A percentile compares a stretch with the other conserved stretches of the same genome.
These are phyloP conservation scores for Drosophila chauvacae DNA, from an alignment of 1,140 invertebrate species.

Conservation along the genomic window DNA sequence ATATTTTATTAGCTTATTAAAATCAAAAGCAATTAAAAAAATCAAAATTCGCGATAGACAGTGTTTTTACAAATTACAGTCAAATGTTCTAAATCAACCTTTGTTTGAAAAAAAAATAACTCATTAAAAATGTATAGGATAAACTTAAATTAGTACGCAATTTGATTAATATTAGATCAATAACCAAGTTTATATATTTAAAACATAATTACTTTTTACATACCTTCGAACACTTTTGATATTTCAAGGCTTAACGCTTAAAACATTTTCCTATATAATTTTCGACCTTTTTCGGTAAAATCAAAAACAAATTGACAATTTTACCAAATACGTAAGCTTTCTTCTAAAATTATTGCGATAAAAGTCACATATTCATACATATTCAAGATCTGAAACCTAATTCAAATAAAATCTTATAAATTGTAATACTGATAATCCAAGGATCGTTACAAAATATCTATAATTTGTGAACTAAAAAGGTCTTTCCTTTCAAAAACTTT, in stretches of 20 bases:
- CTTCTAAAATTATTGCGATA: not conserved
- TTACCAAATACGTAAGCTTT: not conserved
- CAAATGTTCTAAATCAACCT: not conserved
- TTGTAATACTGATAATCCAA: not conserved
- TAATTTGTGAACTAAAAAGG: not conserved
- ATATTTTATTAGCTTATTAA: not conserved
- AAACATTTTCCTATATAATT: not conserved
- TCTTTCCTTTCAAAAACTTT: not conserved
- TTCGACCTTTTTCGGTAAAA: not conserved
- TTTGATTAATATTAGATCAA: not conserved
- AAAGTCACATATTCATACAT: not conserved
- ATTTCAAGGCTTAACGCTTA: not conserved
- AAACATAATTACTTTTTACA: not conserved
- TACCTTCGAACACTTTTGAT: not conserved
- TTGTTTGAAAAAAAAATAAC: too few species aligned
- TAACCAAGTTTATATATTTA: not conserved
- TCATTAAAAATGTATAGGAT: too few species aligned
- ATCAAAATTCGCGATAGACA: not conserved
- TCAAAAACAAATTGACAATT: not conserved
- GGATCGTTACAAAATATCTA: not conserved
- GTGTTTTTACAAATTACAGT: not conserved
- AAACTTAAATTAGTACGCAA: not conserved
- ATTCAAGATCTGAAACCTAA: not conserved
- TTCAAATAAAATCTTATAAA: not conserved
- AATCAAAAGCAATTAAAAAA: not conserved